Evolutionary conservation across 2,888 invertebrate genomes (phyloP).

Genomic region (Pseudolycoriella hygida): DNA sequence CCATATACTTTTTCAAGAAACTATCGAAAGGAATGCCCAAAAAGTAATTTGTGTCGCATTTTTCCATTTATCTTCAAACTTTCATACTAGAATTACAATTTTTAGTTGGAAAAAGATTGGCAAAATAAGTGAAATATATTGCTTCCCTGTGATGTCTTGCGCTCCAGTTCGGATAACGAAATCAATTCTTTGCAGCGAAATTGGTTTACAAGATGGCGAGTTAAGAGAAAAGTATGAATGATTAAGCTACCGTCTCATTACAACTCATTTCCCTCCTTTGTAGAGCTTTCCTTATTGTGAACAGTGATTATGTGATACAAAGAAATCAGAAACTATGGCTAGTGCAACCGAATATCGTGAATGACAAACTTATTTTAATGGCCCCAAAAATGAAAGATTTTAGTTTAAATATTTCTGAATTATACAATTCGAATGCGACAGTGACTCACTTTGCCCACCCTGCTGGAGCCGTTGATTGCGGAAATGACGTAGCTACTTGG

Average conservation of each 20-base stretch:
- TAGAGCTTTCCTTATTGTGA: too few relatives aligned
- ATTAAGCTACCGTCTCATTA: too few relatives aligned
- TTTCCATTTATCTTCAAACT: neutral
- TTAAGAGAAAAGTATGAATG: conserved; percentile 35
- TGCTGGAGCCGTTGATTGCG: conserved; percentile 50
- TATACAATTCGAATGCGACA: conserved; percentile 20
- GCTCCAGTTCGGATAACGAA: conserved; percentile 23
- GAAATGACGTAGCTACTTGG: conserved; percentile 52
- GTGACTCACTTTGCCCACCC: conserved; percentile 14
- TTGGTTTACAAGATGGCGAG: conserved; percentile 37
- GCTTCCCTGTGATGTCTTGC: conserved; percentile 43
- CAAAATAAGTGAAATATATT: conserved; percentile 33
- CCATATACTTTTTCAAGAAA: too few relatives aligned
- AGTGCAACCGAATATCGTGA: conserved; percentile 32
- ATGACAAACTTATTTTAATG: conserved; percentile 32
- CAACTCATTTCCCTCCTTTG: too few relatives aligned
- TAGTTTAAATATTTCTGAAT: conserved; percentile 28
- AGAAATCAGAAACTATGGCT: conserved; percentile 34
- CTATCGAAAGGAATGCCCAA: too few relatives aligned
- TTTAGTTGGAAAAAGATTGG: conserved; percentile 38
- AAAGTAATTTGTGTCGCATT: neutral
- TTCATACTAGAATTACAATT: neutral
- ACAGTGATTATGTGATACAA: conserved; percentile 37
- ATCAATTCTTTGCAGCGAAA: conserved; percentile 31
- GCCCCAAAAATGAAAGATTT: conserved; percentile 35